Percentiles rank a stretch among this genome's conserved stretches.
Conservation (phyloP, 2,797 vertebrate genomes). For the Vultur gryphus region DNA sequence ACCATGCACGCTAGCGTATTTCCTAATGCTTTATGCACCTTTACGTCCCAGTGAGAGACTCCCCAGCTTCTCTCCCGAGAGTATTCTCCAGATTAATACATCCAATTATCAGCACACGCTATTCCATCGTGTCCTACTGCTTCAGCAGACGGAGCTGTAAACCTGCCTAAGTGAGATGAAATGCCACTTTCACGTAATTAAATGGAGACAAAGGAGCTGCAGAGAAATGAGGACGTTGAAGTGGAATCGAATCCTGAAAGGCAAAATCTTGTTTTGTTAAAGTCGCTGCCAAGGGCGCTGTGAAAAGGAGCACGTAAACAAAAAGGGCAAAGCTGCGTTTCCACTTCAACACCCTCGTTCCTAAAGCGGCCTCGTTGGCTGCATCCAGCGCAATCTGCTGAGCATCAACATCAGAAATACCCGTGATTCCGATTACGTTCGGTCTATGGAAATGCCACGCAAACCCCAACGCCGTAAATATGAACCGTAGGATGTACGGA, state of each 20-base stretch:
- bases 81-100: background rate
- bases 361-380: accelerated
- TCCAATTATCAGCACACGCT: background rate
- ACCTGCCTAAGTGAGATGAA: background rate
- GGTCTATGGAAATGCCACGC: accelerated
- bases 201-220: background rate
- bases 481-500: accelerated
- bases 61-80: background rate
- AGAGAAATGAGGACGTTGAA: background rate
- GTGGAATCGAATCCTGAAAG: background rate
- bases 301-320: background rate
- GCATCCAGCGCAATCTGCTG: background rate
- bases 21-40: background rate
- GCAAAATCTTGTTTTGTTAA: background rate
- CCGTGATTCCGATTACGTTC: accelerated
- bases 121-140: background rate
- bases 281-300: background rate
- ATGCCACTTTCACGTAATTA: background rate
- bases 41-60: background rate
- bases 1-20: accelerated
- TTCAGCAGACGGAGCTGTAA: background rate
- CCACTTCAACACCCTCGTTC: background rate
- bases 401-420: background rate
- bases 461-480: accelerated
- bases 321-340: background rate